Conservation (phyloP, 1,140 invertebrate species). For the Habropoda laboriosa region DNA sequence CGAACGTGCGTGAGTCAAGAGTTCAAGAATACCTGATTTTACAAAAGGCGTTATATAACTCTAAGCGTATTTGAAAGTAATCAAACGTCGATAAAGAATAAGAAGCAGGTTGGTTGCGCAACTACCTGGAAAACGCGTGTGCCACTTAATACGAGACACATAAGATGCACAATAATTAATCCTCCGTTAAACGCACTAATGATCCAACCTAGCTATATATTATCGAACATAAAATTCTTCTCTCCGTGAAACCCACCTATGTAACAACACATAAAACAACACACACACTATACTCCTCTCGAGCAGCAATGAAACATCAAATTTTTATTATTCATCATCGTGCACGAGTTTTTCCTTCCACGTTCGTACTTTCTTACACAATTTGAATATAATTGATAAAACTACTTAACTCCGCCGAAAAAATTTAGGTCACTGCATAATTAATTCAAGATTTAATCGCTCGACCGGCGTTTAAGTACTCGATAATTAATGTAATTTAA, state of each 20-base stretch:
- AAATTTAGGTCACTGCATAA: too few species aligned
- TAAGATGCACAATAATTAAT: neutral
- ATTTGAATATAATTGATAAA: too few species aligned
- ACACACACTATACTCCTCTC: too few species aligned
- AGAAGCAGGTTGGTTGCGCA: neutral
- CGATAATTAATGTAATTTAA: too few species aligned
- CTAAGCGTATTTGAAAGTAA: neutral
- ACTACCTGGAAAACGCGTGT: neutral
- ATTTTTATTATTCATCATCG: too few species aligned
- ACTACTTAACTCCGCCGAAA: too few species aligned
- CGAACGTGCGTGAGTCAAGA: neutral
- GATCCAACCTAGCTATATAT: neutral
- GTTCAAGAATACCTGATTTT: neutral
- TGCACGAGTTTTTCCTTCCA: too few species aligned
- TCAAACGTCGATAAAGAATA: slow-evolving; percentile 8
- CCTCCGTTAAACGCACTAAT: neutral
- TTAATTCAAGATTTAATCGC: too few species aligned
- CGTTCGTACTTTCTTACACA: too few species aligned
- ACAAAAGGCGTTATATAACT: slow-evolving; percentile 7
- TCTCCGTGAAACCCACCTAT: neutral
- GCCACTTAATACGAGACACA: neutral
- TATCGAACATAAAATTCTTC: neutral
- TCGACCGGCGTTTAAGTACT: too few species aligned
- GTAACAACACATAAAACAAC: neutral
- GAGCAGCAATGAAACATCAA: too few species aligned